phyloP scores from a whole-genome alignment of 2,797 vertebrate genomes.

The Manis javanica region DNA sequence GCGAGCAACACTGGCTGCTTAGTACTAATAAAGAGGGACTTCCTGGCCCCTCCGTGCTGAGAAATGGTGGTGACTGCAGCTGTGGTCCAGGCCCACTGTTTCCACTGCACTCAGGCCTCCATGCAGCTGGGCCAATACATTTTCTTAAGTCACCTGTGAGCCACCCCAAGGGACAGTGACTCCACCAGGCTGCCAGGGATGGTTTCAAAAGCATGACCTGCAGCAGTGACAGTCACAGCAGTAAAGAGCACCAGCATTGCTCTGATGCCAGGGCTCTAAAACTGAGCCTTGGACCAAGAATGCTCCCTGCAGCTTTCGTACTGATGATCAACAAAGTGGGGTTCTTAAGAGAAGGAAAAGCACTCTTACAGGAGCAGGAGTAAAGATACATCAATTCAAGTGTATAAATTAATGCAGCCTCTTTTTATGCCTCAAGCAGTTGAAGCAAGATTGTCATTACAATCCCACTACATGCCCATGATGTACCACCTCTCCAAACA shows the following conservation, averaged over 20 bases:
- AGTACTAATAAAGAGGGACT: too few relatives aligned
- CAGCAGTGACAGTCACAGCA: not conserved
- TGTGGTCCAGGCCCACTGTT: too few relatives aligned
- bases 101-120: too few relatives aligned
- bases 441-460: not conserved
- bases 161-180: not conserved
- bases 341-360: too few relatives aligned
- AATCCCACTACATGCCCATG: not conserved
- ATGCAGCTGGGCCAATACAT: too few relatives aligned
- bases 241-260: not conserved
- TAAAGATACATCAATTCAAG: not conserved
- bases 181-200: not conserved
- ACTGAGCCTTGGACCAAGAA: not conserved
- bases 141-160: not conserved
- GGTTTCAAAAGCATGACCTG: not conserved
- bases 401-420: too few relatives aligned
- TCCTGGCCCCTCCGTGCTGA: not conserved
- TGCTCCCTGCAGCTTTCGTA: not conserved
- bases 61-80: not conserved
- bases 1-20: fast-evolving
- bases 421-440: not conserved
- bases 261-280: not conserved
- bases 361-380: not conserved
- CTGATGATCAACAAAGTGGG: fast-evolving
- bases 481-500: not conserved